Conservation (phyloP, 2,888 invertebrate genomes). For the Phasia obesa region DNA sequence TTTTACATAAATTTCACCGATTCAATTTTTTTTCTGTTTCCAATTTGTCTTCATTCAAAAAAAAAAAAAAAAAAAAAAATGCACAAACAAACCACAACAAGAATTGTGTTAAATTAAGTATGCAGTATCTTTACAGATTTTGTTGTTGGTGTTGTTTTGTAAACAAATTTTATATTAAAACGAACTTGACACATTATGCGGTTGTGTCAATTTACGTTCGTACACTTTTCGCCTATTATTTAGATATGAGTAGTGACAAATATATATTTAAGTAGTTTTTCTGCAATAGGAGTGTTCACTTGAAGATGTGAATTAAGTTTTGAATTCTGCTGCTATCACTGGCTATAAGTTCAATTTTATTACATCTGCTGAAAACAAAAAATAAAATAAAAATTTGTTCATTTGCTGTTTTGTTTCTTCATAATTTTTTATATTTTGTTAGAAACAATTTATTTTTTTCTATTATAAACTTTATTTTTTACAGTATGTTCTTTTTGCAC, state of each 20-base stretch:
- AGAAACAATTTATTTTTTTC: too few species aligned
- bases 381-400: too few species aligned
- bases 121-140: conserved; percentile 13
- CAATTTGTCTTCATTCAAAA: background rate
- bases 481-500: too few species aligned
- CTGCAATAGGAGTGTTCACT: conserved; percentile 6
- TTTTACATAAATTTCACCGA: conserved; percentile 20
- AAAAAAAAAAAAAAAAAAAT: too few species aligned
- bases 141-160: background rate
- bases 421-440: too few species aligned
- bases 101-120: conserved; percentile 23
- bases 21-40: background rate
- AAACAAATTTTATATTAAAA: conserved; percentile 62
- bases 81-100: conserved; percentile 31
- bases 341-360: too few species aligned
- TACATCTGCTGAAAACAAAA: too few species aligned
- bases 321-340: too few species aligned
- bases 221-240: conserved; percentile 21
- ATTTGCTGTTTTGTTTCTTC: too few species aligned
- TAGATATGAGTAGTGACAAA: conserved; percentile 11
- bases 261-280: background rate
- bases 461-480: too few species aligned
- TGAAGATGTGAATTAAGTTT: background rate
- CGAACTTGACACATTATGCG: conserved; percentile 71
- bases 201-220: conserved; percentile 47